These are phyloP conservation scores for Umimayanthus chanpuru DNA, from an alignment of 92 coral and sea anemone genomes.

Conservation along the genomic window DNA sequence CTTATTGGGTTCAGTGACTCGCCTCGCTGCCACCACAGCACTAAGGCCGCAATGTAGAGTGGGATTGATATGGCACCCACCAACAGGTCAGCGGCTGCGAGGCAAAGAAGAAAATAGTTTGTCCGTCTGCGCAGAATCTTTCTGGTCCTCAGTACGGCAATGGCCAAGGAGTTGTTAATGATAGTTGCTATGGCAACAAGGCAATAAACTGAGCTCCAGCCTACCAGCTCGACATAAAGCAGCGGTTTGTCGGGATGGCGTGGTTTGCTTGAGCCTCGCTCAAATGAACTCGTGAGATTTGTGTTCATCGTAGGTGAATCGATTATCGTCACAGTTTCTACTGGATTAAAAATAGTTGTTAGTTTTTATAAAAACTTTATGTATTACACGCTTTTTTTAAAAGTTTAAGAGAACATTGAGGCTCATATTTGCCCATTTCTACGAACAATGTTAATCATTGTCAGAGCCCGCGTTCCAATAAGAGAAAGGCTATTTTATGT, in stretches of 20 bases:
- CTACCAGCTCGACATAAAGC: conserved; percentile 19
- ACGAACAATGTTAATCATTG: no score
- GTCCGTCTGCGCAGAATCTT: conserved; percentile 33
- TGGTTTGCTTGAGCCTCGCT: background rate
- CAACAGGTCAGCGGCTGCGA: conserved; percentile 35
- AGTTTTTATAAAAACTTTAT: background rate
- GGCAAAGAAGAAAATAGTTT: conserved; percentile 44
- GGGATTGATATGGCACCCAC: conserved; percentile 41
- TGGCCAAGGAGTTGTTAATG: conserved; percentile 27
- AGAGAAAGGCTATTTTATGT: no score
- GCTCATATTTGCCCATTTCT: no score
- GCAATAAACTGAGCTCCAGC: conserved; percentile 31
- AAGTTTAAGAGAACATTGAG: no score
- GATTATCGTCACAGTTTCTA: background rate
- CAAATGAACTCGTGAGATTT: background rate
- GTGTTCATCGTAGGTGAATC: background rate
- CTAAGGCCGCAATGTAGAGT: conserved; percentile 39
- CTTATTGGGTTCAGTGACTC: conserved; percentile 27
- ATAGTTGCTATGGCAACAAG: conserved; percentile 35
- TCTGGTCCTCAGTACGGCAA: conserved; percentile 30
- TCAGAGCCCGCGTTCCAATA: no score
- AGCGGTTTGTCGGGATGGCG: background rate
- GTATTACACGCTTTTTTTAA: no score
- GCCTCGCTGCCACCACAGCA: conserved; percentile 39
- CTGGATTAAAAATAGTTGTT: background rate